Evolutionary conservation across 2,888 invertebrate genomes (phyloP), one percentile per base, ranked within the genome.

Genomic region (Colostygia pectinataria): DNA sequence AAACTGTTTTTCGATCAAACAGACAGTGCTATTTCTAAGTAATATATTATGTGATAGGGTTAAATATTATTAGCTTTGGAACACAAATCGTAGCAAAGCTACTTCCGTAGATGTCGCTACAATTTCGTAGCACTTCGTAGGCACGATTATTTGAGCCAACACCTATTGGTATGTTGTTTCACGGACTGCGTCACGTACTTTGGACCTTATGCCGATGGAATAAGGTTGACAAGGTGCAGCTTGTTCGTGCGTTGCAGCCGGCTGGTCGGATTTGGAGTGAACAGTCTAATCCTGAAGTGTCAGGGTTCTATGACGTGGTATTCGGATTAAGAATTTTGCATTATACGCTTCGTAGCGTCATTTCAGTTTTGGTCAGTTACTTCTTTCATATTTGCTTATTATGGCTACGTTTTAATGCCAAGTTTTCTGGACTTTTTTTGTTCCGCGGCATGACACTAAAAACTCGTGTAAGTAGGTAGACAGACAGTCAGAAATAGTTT

Each of bases 211-310:
- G 20, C 3, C 6, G 6, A 4, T 2, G 20, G 4, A 5, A 4
- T 20, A 20, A 20, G 20, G 20, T 32, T 32, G 15, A 32, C n/a
- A n/a, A 32, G 15, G 4, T 32, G 40, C 37, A 47, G 44, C 44
- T 42, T 50, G 64, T 59, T 64, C 72, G 72, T 72, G 74, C 62
- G 55, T 46, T 41, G 18, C 49, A 40, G 15, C 43, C 23, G 49
- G 61, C 45, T 47, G 42, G 42, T 33, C 63, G 74, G 74, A 66
- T 72, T 72, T 53, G 55, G 53, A 20, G 4, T 20, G 20, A 20
- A 20, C 20, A 20, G 20, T 20, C 61, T 65, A 60, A 65, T 65
- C 65, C 63, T 43, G 49, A 64, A 66, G 66, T 63, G 55, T 53
- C 56, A 54, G 23, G 10, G 20, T 15, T 2, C 15, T 15, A 4